These are phyloP conservation scores for Conopomorpha cramerella DNA, from an alignment of 1,140 invertebrate species.

Conservation along the genomic window DNA sequence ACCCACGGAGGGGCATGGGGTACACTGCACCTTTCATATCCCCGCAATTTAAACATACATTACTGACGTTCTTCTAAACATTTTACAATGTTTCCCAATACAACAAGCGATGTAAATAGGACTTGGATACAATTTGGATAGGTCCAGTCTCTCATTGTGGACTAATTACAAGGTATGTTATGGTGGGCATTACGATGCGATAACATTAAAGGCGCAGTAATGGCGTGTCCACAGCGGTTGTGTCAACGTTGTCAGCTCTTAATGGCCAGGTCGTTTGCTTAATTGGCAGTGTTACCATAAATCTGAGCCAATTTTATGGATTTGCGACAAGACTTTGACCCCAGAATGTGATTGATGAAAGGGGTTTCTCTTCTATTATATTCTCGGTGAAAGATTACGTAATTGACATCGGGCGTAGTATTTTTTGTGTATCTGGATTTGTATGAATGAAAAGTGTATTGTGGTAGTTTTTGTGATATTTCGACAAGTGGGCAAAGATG, in stretches of 20 bases:
- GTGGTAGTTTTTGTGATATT: no score
- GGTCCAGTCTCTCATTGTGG: conserved; percentile 26
- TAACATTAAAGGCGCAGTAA: conserved; percentile 52
- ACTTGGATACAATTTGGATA: no score
- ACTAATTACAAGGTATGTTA: conserved; percentile 36
- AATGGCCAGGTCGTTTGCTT: conserved; percentile 17
- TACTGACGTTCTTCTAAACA: conserved; percentile 9
- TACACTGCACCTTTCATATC: not conserved
- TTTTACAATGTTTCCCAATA: no score
- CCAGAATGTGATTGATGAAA: no score
- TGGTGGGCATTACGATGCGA: conserved; percentile 37
- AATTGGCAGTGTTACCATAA: conserved; percentile 11
- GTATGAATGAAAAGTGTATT: no score
- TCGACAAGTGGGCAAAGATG: conserved; percentile 42
- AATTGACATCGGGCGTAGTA: no score
- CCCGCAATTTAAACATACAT: no score
- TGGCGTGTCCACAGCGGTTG: conserved; percentile 24
- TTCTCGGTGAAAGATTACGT: no score
- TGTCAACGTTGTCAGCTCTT: conserved; percentile 36
- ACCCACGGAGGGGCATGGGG: not conserved
- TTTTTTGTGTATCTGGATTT: no score
- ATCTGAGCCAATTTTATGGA: conserved; percentile 10
- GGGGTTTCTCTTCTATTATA: no score
- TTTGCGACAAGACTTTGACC: no score
- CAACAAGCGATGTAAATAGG: no score